Conservation (phyloP, 2,113 vertebrate species). For the Procavia capensis region DNA sequence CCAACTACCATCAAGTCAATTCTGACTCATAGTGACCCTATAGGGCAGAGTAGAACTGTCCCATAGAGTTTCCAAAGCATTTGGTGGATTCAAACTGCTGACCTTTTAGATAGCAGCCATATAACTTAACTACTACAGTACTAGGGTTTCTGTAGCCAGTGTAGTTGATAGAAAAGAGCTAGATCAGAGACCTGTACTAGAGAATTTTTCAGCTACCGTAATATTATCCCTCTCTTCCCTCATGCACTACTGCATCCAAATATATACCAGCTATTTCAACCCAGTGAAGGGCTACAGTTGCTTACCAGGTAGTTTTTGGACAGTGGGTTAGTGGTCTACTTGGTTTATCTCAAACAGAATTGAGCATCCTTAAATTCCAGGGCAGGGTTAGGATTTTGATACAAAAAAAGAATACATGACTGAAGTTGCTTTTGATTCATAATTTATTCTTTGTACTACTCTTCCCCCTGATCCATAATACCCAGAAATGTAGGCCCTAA, state of each 20-base stretch:
- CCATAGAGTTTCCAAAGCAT: no score
- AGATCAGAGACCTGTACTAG: fast-evolving
- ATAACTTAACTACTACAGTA: no score
- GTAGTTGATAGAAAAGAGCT: no score
- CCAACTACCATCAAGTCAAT: no score
- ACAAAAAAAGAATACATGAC: background rate
- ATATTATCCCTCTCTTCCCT: background rate
- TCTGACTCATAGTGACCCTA: no score
- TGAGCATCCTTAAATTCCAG: background rate
- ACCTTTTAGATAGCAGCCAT: no score
- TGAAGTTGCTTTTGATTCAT: background rate
- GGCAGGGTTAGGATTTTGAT: background rate
- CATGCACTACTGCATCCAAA: no score
- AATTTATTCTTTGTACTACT: background rate
- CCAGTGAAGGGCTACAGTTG: background rate
- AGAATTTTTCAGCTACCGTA: background rate
- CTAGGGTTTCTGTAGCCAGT: no score
- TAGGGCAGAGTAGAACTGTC: no score
- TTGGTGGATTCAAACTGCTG: no score
- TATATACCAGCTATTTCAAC: background rate
- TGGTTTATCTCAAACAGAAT: background rate
- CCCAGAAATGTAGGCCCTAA: background rate
- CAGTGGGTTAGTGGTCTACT: no score
- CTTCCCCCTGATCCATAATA: background rate
- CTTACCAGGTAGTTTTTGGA: background rate